Conservation (phyloP, 1,140 invertebrate genomes). For the Drosophila bocqueti region DNA sequence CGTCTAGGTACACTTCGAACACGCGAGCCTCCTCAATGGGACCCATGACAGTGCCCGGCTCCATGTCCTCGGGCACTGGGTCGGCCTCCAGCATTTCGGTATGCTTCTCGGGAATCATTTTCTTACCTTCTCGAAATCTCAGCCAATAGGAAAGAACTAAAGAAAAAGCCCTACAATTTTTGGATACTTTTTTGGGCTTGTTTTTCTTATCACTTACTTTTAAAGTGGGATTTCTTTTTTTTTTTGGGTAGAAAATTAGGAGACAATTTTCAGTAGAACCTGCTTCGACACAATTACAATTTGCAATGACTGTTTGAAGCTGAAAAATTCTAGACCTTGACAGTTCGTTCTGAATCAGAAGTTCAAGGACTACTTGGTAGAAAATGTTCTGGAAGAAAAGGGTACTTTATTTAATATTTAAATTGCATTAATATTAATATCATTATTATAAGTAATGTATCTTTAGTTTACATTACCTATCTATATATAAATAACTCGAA, state of each 20-base stretch:
- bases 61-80: neutral
- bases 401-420: neutral
- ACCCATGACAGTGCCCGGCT: neutral
- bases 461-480: neutral
- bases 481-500: neutral
- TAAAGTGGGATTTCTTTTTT: neutral
- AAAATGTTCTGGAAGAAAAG: neutral
- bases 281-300: neutral
- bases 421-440: neutral
- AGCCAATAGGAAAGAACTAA: neutral
- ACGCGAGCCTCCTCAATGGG: neutral
- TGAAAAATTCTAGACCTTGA: neutral
- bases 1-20: neutral
- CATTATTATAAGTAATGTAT: neutral
- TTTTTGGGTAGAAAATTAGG: neutral
- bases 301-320: neutral
- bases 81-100: neutral
- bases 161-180: neutral
- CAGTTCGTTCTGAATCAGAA: neutral
- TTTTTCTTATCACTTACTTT: neutral
- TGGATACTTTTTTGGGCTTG: too few species aligned
- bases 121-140: neutral
- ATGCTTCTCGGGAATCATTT: neutral
- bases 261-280: neutral
- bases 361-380: neutral